Evolutionary conservation across 2,113 vertebrate genomes (phyloP).

Genomic region (Larimichthys polyactis): DNA sequence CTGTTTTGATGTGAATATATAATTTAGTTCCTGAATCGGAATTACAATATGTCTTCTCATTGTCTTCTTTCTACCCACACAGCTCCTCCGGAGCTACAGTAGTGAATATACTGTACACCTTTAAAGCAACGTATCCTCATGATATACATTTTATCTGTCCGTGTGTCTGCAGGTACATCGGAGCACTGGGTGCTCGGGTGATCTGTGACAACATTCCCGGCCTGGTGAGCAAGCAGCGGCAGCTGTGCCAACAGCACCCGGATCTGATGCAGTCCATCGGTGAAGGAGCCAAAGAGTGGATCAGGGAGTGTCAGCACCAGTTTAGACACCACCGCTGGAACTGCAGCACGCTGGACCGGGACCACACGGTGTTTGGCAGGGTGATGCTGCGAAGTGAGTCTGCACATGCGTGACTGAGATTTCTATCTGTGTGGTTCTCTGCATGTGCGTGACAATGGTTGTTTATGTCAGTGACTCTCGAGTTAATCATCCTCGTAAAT

Average conservation of each 20-base stretch:
- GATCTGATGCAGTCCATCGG: slow-evolving; percentile 98
- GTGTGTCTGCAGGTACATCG: slow-evolving; percentile 91
- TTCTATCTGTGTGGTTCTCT: slow-evolving; percentile 48
- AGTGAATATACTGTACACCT: neutral
- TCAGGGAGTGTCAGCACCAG: slow-evolving; percentile 97
- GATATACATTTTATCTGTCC: neutral
- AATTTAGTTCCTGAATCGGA: neutral
- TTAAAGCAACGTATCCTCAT: too few species aligned
- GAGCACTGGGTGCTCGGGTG: slow-evolving; percentile 94
- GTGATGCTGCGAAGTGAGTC: slow-evolving; percentile 96
- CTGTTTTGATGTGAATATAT: neutral
- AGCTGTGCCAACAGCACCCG: slow-evolving; percentile 96
- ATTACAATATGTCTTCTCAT: neutral
- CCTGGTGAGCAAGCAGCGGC: slow-evolving; percentile 96
- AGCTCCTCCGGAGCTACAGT: neutral
- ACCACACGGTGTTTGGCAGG: slow-evolving; percentile 96
- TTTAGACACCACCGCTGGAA: slow-evolving; percentile 99
- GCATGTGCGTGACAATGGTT: slow-evolving; percentile 51
- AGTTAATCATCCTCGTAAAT: slow-evolving; percentile 77
- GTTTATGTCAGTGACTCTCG: slow-evolving; percentile 58
- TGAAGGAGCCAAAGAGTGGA: slow-evolving; percentile 97
- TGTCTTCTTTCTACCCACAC: neutral
- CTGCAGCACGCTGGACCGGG: slow-evolving; percentile 97
- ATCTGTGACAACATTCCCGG: slow-evolving; percentile 99
- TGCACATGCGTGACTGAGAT: slow-evolving; percentile 26